Percentiles rank a stretch among this genome's conserved stretches.
Evolutionary conservation across 2,113 vertebrate genomes (phyloP).

Genomic region (Choloepus hoffmanni): DNA sequence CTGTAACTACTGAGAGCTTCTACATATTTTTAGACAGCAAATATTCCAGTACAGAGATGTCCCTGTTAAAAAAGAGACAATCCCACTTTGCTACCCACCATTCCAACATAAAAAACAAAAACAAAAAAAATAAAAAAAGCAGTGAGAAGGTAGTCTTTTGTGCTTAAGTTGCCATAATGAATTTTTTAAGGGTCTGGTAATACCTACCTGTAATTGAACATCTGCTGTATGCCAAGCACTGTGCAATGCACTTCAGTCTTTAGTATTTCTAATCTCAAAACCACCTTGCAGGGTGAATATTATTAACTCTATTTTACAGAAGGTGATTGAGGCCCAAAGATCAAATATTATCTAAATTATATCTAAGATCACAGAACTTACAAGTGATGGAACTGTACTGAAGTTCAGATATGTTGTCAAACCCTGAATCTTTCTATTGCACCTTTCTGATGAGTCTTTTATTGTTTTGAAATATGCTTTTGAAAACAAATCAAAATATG

Average conservation of each 20-base stretch:
- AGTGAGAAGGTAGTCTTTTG: neutral
- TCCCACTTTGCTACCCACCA: neutral
- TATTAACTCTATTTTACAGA: constrained; percentile 1
- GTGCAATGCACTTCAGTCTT: neutral
- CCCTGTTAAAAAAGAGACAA: neutral
- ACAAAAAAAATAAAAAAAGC: neutral
- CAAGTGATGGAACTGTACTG: neutral
- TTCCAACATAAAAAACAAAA: neutral
- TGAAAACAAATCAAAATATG: neutral
- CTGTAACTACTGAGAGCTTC: neutral
- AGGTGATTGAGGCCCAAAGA: neutral
- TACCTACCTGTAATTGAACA: neutral
- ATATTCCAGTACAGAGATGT: neutral
- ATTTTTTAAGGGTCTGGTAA: neutral
- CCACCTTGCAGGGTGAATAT: neutral
- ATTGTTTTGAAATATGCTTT: neutral
- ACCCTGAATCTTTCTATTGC: neutral
- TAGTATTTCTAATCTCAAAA: neutral
- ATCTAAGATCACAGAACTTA: neutral
- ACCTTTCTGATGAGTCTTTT: neutral
- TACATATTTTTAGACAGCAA: neutral
- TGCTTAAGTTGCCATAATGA: neutral
- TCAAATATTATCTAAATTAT: neutral
- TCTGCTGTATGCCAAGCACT: neutral
- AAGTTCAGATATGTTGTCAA: neutral